Percentiles rank a stretch among this genome's conserved stretches.
Evolutionary conservation across 2,888 invertebrate genomes (phyloP).

Genomic region (Spisula solida): DNA sequence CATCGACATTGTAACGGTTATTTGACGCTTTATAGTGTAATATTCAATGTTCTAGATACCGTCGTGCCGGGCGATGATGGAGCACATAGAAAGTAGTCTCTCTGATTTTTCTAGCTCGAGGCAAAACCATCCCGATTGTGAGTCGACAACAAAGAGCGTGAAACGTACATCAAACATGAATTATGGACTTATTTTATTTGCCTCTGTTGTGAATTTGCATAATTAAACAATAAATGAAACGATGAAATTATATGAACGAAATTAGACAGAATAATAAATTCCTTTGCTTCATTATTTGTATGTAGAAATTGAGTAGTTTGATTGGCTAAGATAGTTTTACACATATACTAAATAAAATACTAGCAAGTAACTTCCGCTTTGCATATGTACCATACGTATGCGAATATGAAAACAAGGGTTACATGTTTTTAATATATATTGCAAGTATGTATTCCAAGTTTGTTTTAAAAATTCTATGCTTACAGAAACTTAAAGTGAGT

Average conservation of each 20-base stretch:
- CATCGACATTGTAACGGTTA: conserved; percentile 45
- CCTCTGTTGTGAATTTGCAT: conserved; percentile 57
- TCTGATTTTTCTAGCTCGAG: conserved; percentile 39
- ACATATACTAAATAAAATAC: not conserved
- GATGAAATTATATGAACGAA: conserved; percentile 42
- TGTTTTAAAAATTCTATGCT: too few relatives aligned
- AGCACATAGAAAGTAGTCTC: conserved; percentile 26
- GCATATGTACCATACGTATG: too few relatives aligned
- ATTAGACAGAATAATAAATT: conserved; percentile 36
- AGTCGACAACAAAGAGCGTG: conserved; percentile 51
- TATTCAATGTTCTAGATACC: conserved; percentile 36
- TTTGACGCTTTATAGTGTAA: conserved; percentile 36
- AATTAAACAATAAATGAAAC: conserved; percentile 55
- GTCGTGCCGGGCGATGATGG: conserved; percentile 41
- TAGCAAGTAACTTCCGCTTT: too few relatives aligned
- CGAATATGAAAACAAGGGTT: too few relatives aligned
- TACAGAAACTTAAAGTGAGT: too few relatives aligned
- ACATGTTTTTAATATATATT: too few relatives aligned
- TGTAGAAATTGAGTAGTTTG: not conserved
- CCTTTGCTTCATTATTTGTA: not conserved
- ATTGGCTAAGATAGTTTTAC: not conserved
- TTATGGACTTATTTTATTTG: conserved; percentile 54
- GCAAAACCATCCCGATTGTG: conserved; percentile 29
- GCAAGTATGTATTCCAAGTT: too few relatives aligned
- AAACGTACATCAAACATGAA: conserved; percentile 54